These are phyloP conservation scores for Hycleus phaleratus DNA, from an alignment of 1,140 invertebrate genomes.

Conservation along the genomic window DNA sequence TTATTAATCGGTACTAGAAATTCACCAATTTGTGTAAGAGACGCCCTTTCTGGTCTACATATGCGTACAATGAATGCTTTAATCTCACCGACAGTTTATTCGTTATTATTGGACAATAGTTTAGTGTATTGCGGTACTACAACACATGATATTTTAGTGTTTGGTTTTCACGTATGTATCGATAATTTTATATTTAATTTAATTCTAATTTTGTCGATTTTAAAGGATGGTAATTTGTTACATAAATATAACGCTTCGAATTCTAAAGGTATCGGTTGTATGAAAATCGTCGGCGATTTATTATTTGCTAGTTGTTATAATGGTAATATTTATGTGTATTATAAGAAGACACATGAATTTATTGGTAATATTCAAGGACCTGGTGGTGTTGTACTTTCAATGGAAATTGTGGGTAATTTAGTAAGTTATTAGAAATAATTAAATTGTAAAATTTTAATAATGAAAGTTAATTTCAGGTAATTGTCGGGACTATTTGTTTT, in stretches of 20 bases:
- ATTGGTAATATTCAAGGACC: slow-evolving; percentile 45
- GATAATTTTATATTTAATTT: neutral
- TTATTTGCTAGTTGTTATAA: slow-evolving; percentile 51
- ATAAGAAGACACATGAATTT: slow-evolving; percentile 36
- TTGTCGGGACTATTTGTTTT: slow-evolving; percentile 28
- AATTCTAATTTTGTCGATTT: slow-evolving; percentile 5
- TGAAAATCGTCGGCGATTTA: slow-evolving; percentile 43
- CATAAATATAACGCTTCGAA: slow-evolving; percentile 42
- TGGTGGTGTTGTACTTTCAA: slow-evolving; percentile 47
- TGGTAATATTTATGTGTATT: slow-evolving; percentile 49
- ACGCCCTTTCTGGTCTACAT: slow-evolving; percentile 45
- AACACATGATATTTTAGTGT: slow-evolving; percentile 32
- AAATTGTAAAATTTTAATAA: neutral
- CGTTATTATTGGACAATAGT: slow-evolving; percentile 30
- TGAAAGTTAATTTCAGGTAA: slow-evolving; percentile 14
- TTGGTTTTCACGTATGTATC: slow-evolving; percentile 33
- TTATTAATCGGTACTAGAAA: slow-evolving; percentile 48
- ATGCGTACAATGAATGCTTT: slow-evolving; percentile 35
- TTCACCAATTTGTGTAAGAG: slow-evolving; percentile 46
- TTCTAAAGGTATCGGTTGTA: slow-evolving; percentile 45
- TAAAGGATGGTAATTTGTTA: slow-evolving; percentile 46
- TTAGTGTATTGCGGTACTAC: slow-evolving; percentile 35
- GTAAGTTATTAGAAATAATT: slow-evolving; percentile 33
- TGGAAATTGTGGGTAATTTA: slow-evolving; percentile 46
- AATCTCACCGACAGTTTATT: slow-evolving; percentile 30